Evolutionary conservation across 2,888 invertebrate genomes (phyloP).

Genomic region (Lithophane ornitopus): DNA sequence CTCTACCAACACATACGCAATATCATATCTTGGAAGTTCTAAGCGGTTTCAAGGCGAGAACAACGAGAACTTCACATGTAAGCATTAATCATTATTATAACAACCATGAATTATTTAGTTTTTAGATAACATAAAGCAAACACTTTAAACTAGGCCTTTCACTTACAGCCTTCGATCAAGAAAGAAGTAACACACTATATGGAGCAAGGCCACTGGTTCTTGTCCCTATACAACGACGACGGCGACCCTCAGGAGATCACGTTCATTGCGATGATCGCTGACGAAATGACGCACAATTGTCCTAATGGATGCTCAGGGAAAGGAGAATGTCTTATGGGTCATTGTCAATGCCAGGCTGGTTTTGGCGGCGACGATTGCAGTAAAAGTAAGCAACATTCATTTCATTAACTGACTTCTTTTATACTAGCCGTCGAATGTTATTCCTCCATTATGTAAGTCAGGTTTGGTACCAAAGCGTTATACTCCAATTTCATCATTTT

Average conservation of each 20-base stretch:
- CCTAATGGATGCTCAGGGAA: constrained; percentile 99
- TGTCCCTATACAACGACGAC: constrained; percentile 98
- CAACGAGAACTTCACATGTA: constrained; percentile 96
- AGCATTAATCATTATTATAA: constrained; percentile 83
- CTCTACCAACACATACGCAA: constrained; percentile 98
- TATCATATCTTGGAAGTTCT: constrained; percentile 98
- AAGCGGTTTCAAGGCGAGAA: constrained; percentile 96
- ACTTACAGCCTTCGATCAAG: constrained; percentile 94
- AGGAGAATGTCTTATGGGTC: constrained; percentile 98
- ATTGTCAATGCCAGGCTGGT: constrained; percentile 98
- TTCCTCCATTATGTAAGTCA: neutral
- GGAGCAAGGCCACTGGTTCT: constrained; percentile 99
- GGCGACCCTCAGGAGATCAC: constrained; percentile 97
- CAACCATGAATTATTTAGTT: neutral
- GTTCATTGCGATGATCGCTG: constrained; percentile 95
- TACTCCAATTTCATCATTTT: constrained; percentile 57
- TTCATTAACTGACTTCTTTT: neutral
- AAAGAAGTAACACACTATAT: constrained; percentile 98
- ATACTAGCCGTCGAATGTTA: neutral
- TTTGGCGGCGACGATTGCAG: constrained; percentile 99
- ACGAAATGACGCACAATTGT: constrained; percentile 98
- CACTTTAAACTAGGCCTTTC: constrained; percentile 55
- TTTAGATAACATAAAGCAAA: constrained; percentile 32
- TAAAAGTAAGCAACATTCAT: constrained; percentile 93
- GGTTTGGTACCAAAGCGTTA: neutral